These are phyloP conservation scores for Temnopleurus reevesii DNA, from an alignment of 53 echinoderm and acorn worm species.

Conservation along the genomic window DNA sequence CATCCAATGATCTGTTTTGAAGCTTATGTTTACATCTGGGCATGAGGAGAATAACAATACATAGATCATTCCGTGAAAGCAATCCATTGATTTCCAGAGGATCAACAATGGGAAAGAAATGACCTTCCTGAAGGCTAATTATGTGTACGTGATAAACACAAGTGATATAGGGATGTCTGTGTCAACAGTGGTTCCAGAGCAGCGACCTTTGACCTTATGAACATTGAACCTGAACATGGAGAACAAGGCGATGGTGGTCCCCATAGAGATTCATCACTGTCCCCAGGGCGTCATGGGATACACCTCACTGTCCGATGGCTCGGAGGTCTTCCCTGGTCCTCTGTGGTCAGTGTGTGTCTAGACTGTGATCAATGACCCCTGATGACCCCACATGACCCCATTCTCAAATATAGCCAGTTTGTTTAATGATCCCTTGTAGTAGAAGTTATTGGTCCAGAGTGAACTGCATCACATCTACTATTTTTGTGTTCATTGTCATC, in stretches of 20 bases:
- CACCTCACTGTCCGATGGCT: too few species aligned
- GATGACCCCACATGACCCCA: background rate
- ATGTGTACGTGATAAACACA: slow-evolving; percentile 15
- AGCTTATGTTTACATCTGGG: slow-evolving; percentile 7
- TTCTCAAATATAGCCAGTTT: too few species aligned
- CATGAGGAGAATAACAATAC: slow-evolving; percentile 16
- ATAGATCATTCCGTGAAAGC: background rate
- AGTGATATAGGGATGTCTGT: slow-evolving; percentile 4
- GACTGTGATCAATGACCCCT: too few species aligned
- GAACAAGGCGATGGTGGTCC: slow-evolving; percentile 11
- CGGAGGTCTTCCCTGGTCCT: too few species aligned
- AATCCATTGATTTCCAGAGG: background rate
- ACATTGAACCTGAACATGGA: slow-evolving; percentile 57
- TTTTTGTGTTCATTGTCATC: too few species aligned
- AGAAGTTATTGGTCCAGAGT: too few species aligned
- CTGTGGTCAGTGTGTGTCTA: too few species aligned
- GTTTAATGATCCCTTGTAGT: too few species aligned
- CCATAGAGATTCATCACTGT: slow-evolving; percentile 21
- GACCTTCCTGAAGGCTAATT: background rate
- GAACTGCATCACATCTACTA: too few species aligned
- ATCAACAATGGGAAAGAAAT: background rate
- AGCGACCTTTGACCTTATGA: slow-evolving; percentile 33
- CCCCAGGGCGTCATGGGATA: slow-evolving; percentile 50
- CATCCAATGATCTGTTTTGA: background rate
- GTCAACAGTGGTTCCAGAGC: slow-evolving; percentile 1